Evolutionary conservation across 2,888 invertebrate genomes (phyloP).

Genomic region (Habrosyne pyritoides): DNA sequence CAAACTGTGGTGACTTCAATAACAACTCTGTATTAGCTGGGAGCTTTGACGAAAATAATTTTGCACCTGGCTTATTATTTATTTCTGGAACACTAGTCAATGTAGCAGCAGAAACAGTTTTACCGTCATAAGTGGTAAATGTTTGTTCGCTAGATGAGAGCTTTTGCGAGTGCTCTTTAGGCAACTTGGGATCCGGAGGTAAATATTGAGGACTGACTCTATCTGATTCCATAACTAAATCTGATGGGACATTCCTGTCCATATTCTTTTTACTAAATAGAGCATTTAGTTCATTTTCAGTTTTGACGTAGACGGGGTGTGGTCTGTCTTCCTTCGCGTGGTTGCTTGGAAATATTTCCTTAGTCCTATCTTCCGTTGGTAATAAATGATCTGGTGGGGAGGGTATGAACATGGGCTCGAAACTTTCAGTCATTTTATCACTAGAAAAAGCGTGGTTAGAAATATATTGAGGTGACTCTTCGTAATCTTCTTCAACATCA

Average conservation of each 20-base stretch:
- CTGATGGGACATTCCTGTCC: constrained; percentile 75
- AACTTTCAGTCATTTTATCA: constrained; percentile 84
- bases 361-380: constrained; percentile 63
- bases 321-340: constrained; percentile 79
- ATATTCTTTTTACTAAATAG: constrained; percentile 69
- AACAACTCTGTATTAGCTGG: constrained; percentile 82
- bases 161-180: constrained; percentile 77
- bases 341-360: constrained; percentile 70
- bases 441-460: constrained; percentile 67
- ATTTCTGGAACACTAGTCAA: constrained; percentile 82
- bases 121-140: constrained; percentile 90
- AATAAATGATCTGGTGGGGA: constrained; percentile 87
- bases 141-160: constrained; percentile 65
- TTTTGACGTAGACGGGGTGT: constrained; percentile 74
- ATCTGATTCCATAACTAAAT: constrained; percentile 88
- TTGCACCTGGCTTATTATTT: not conserved
- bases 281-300: constrained; percentile 59
- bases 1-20: constrained; percentile 88
- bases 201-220: constrained; percentile 88
- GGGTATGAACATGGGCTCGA: constrained; percentile 92
- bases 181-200: constrained; percentile 85
- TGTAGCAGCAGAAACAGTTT: constrained; percentile 86
- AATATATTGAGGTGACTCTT: constrained; percentile 68
- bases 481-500: constrained; percentile 73
- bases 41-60: constrained; percentile 71